phyloP scores from a whole-genome alignment of 2,888 invertebrate species.

The Stenolophus ochropezus region DNA sequence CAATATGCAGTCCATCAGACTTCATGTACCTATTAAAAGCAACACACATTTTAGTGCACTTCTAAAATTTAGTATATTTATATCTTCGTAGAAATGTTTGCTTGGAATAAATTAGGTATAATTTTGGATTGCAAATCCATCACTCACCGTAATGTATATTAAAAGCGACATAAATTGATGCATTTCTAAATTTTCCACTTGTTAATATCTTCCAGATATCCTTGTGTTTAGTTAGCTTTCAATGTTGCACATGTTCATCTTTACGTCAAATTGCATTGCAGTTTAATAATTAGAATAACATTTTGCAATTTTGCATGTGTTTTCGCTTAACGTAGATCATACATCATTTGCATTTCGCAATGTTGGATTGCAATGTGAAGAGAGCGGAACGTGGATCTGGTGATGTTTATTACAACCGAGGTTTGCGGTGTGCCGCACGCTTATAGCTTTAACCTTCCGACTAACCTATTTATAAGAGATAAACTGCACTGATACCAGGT shows the following conservation, averaged over 20 bases:
- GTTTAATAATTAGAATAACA: slow-evolving; percentile 14
- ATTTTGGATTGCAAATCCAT: too few species aligned
- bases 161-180: too few species aligned
- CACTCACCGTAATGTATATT: too few species aligned
- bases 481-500: slow-evolving; percentile 23
- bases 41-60: too few species aligned
- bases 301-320: slow-evolving; percentile 13
- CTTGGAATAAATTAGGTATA: too few species aligned
- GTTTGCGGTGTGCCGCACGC: slow-evolving; percentile 2
- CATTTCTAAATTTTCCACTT: too few species aligned
- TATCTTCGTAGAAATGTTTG: too few species aligned
- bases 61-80: too few species aligned
- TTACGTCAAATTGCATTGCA: slow-evolving; percentile 7
- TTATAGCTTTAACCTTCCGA: slow-evolving; percentile 8
- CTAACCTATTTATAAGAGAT: slow-evolving; percentile 27
- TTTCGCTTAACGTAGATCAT: slow-evolving; percentile 1
- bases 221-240: not conserved
- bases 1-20: too few species aligned
- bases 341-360: slow-evolving; percentile 22
- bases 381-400: not conserved
- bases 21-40: too few species aligned
- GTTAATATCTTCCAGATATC: too few species aligned
- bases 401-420: not conserved
- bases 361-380: not conserved
- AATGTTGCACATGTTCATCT: not conserved